Evolutionary conservation across 2,888 invertebrate species (phyloP).

Genomic region (Noctua janthina): DNA sequence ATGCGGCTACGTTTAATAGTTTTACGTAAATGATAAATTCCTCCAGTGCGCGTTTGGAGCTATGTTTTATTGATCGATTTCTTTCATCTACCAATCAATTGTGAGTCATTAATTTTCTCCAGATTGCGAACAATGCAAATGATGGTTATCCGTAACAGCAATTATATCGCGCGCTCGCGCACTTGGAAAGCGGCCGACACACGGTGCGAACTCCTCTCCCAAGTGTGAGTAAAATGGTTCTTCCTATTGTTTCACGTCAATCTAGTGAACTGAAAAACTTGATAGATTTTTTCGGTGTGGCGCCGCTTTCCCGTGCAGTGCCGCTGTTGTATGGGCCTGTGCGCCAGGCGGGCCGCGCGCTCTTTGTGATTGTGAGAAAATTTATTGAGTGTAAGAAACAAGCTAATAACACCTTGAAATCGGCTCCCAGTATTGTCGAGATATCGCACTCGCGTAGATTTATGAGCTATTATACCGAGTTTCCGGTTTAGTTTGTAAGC

Average conservation of each 20-base stretch:
- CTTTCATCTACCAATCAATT: constrained; percentile 78
- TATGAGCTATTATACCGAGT: constrained; percentile 54
- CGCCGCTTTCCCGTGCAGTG: constrained; percentile 81
- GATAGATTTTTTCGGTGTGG: constrained; percentile 72
- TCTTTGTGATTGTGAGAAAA: constrained; percentile 75
- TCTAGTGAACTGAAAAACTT: constrained; percentile 78
- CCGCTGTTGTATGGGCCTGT: constrained; percentile 56
- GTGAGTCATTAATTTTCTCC: constrained; percentile 87
- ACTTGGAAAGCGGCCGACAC: constrained; percentile 85
- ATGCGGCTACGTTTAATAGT: constrained; percentile 30
- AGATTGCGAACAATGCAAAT: constrained; percentile 87
- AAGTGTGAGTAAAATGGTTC: constrained; percentile 85
- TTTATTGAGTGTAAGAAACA: constrained; percentile 68
- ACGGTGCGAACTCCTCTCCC: constrained; percentile 78
- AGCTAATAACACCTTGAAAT: constrained; percentile 73
- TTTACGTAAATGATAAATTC: constrained; percentile 50
- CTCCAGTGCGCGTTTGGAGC: constrained; percentile 63
- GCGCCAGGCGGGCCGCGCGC: constrained; percentile 34
- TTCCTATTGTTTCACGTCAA: constrained; percentile 85
- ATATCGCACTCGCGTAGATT: constrained; percentile 61
- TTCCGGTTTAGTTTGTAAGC: constrained; percentile 66
- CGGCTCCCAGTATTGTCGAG: constrained; percentile 75
- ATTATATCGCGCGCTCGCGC: constrained; percentile 80
- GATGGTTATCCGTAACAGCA: constrained; percentile 85
- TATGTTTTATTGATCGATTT: constrained; percentile 76